Evolutionary conservation across 2,888 invertebrate species (phyloP).

Genomic region (Drosophila kanekoi): DNA sequence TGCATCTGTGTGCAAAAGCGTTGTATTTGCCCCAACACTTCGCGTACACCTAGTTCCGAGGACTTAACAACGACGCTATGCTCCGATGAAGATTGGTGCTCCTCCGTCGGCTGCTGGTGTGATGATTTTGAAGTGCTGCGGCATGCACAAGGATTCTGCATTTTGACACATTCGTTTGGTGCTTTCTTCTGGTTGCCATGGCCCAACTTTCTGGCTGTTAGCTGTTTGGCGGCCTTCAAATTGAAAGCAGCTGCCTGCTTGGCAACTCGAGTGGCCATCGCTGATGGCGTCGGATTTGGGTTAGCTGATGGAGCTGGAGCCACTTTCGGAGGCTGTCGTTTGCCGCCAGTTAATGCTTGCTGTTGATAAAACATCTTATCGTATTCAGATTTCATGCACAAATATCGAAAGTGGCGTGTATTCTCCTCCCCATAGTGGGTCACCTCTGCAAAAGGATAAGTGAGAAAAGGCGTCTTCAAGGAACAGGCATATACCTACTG

Average conservation of each 20-base stretch:
- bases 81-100: slow-evolving; percentile 61
- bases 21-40: slow-evolving; percentile 79
- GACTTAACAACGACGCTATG: slow-evolving; percentile 73
- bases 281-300: slow-evolving; percentile 8
- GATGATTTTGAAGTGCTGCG: slow-evolving; percentile 51
- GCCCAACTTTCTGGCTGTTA: slow-evolving; percentile 21
- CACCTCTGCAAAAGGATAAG: slow-evolving; percentile 67
- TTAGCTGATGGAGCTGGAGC: slow-evolving; percentile 14
- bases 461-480: not conserved
- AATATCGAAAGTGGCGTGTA: slow-evolving; percentile 83
- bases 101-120: slow-evolving; percentile 35
- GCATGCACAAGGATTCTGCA: slow-evolving; percentile 55
- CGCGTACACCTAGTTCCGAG: slow-evolving; percentile 75
- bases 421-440: slow-evolving; percentile 84
- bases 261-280: slow-evolving; percentile 8
- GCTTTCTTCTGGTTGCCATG: slow-evolving; percentile 13
- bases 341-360: slow-evolving; percentile 68
- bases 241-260: slow-evolving; percentile 34
- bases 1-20: slow-evolving; percentile 74
- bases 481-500: slow-evolving; percentile 65
- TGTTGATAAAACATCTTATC: slow-evolving; percentile 85
- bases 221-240: slow-evolving; percentile 39
- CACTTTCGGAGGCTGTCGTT: slow-evolving; percentile 37
- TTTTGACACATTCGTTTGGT: slow-evolving; percentile 27
- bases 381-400: slow-evolving; percentile 85